Conservation (phyloP, 2,113 vertebrate species). For the Campylomormyrus numenius region DNA sequence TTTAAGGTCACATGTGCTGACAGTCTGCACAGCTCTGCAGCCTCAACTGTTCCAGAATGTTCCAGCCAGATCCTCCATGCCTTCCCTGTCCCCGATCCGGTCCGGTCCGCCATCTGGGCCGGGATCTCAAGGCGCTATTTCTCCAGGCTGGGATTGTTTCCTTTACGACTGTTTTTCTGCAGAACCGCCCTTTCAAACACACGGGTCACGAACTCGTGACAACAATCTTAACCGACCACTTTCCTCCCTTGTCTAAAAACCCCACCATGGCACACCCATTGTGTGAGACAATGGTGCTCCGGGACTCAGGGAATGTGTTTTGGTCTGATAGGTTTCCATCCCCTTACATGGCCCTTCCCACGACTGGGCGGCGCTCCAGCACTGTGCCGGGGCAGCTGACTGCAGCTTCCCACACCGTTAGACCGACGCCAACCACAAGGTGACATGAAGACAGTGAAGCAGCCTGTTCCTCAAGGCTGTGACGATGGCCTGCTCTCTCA, state of each 20-base stretch:
- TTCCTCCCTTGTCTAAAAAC: slow-evolving; percentile 1
- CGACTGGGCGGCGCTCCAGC: neutral
- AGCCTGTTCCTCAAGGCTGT: neutral
- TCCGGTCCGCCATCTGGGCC: neutral
- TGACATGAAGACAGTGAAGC: neutral
- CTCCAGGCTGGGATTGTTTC: neutral
- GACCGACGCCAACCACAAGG: neutral
- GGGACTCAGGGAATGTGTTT: neutral
- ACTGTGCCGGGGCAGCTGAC: neutral
- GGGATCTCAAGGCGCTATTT: neutral
- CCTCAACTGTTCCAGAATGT: neutral
- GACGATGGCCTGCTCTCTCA: neutral
- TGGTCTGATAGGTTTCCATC: neutral
- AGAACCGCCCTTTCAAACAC: neutral
- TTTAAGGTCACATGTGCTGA: neutral
- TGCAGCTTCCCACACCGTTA: neutral
- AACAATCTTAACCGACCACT: slow-evolving; percentile 1
- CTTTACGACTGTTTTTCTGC: neutral
- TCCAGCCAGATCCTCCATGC: neutral
- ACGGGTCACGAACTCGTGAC: neutral
- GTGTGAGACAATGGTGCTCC: neutral
- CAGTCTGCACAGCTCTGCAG: neutral
- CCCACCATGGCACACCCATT: neutral
- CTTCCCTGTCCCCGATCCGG: neutral
- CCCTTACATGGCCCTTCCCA: neutral